Evolutionary conservation across 1,140 invertebrate species (phyloP).

Genomic region (Augochlora pura): DNA sequence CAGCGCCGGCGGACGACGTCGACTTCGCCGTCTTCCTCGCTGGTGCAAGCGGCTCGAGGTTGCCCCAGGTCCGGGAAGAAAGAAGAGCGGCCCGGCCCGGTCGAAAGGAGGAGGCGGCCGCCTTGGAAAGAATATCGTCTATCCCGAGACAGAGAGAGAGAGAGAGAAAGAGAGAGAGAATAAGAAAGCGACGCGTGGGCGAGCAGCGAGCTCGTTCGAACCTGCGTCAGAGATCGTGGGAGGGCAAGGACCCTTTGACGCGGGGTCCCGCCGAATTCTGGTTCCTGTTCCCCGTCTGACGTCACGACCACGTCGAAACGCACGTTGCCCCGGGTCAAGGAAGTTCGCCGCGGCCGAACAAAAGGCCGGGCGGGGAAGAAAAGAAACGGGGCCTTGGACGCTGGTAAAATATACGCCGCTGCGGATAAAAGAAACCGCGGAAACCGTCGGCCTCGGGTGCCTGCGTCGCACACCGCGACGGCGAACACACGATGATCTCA

Average conservation of each 20-base stretch:
- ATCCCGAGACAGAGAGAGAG: neutral
- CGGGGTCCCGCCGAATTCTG: neutral
- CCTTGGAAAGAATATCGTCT: conserved; percentile 53
- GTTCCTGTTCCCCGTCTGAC: neutral
- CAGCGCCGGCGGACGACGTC: conserved; percentile 29
- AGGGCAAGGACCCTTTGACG: conserved; percentile 53
- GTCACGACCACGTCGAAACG: neutral
- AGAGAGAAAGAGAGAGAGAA: neutral
- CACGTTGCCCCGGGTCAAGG: neutral
- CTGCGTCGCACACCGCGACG: neutral
- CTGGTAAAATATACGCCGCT: neutral
- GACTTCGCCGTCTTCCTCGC: conserved; percentile 42
- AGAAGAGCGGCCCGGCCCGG: conserved; percentile 58
- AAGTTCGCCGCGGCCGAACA: neutral
- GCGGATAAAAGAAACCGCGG: conserved; percentile 1
- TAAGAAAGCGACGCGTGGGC: conserved; percentile 9
- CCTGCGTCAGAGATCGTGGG: conserved; percentile 6
- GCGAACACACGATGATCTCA: neutral
- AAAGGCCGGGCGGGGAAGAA: conserved; percentile 5
- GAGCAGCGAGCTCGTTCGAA: neutral
- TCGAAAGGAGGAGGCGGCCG: conserved; percentile 31
- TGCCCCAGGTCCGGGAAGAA: conserved; percentile 78
- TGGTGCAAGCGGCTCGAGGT: conserved; percentile 66
- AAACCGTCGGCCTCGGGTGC: neutral
- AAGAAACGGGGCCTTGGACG: conserved; percentile 13